These are phyloP conservation scores for Acanthochromis polyacanthus DNA, from an alignment of 2,113 vertebrate genomes.

Conservation along the genomic window DNA sequence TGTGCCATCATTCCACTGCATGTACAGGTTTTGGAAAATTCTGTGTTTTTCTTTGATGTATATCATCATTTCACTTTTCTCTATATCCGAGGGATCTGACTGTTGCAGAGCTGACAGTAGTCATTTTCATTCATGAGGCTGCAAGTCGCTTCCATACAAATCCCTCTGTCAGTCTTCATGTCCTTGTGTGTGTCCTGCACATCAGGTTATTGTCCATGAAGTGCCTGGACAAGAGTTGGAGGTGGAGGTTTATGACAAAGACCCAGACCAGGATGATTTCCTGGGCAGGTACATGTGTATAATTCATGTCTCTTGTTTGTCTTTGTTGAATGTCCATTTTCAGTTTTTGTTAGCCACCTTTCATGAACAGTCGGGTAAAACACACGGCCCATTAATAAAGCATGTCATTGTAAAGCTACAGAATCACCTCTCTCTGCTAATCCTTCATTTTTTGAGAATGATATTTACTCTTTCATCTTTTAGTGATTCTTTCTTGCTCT, in stretches of 20 bases:
- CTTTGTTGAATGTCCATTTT: slow-evolving; percentile 26
- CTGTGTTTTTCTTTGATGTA: slow-evolving; percentile 1
- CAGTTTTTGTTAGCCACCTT: slow-evolving; percentile 46
- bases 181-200: slow-evolving; percentile 71
- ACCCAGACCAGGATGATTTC: slow-evolving; percentile 95
- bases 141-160: slow-evolving; percentile 24
- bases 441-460: neutral
- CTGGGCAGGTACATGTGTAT: slow-evolving; percentile 89
- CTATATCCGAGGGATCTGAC: slow-evolving; percentile 7
- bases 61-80: slow-evolving; percentile 45
- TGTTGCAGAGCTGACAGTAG: neutral
- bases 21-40: neutral
- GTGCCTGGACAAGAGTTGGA: slow-evolving; percentile 96
- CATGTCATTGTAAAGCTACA: neutral
- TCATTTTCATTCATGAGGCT: slow-evolving; percentile 40
- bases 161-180: slow-evolving; percentile 61
- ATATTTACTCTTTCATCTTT: neutral
- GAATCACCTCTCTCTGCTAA: neutral
- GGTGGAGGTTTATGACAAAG: slow-evolving; percentile 95
- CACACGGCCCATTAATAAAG: neutral
- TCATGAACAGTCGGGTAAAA: neutral
- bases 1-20: neutral
- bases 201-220: slow-evolving; percentile 94
- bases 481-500: neutral
- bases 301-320: slow-evolving; percentile 43